These are phyloP conservation scores for Heterodera carotae DNA, from an alignment of 1,140 invertebrate species.

Conservation along the genomic window DNA sequence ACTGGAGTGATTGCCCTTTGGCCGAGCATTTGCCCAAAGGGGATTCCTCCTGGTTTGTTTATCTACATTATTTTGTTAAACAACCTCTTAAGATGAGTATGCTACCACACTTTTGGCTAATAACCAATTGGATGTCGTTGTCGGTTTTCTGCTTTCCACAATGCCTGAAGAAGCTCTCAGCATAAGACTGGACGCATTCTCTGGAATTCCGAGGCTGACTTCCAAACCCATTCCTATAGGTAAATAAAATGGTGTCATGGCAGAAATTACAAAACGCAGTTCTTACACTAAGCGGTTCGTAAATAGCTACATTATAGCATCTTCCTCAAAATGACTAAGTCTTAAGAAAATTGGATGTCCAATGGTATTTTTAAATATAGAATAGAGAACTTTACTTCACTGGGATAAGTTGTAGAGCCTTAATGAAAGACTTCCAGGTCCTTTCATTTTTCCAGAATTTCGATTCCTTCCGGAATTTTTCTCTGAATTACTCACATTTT, in stretches of 20 bases:
- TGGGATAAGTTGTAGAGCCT: too few relatives aligned
- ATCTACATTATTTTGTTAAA: background rate
- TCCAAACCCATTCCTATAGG: background rate
- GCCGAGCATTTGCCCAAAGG: background rate
- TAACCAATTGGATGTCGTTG: background rate
- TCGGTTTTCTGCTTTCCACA: slow-evolving; percentile 11
- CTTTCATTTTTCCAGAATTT: too few relatives aligned
- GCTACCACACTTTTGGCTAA: background rate
- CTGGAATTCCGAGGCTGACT: background rate
- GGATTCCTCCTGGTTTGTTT: background rate
- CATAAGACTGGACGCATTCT: background rate
- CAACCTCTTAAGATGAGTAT: background rate
- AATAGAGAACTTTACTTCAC: too few relatives aligned
- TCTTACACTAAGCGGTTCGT: too few relatives aligned
- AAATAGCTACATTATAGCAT: too few relatives aligned
- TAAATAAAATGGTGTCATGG: background rate
- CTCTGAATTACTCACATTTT: too few relatives aligned
- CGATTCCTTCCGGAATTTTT: too few relatives aligned
- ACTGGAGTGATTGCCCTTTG: background rate
- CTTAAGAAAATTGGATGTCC: too few relatives aligned
- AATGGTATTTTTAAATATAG: too few relatives aligned
- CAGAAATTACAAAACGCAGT: too few relatives aligned
- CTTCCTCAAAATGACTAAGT: too few relatives aligned
- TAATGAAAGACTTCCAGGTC: too few relatives aligned
- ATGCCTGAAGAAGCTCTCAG: slow-evolving; percentile 1